Conservation (phyloP, 2,888 invertebrate genomes). For the Meiosimyza platycephala region DNA sequence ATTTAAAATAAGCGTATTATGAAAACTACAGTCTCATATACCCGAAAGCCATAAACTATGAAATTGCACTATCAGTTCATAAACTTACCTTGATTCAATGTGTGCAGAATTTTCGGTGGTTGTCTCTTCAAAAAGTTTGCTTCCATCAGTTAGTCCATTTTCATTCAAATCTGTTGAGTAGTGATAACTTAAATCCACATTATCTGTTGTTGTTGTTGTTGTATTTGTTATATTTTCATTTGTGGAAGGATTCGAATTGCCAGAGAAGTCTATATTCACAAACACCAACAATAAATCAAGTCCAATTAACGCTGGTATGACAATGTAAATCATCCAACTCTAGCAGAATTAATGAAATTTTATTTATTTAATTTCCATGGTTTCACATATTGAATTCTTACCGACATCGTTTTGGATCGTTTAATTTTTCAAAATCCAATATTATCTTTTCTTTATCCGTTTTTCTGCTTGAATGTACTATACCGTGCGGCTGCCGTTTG, state of each 20-base stretch:
- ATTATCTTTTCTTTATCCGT: conserved; percentile 1
- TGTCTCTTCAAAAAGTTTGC: neutral
- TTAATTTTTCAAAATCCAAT: conserved; percentile 48
- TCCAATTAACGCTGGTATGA: conserved; percentile 46
- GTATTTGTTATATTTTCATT: too few relatives aligned
- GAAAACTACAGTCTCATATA: too few relatives aligned
- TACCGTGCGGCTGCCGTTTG: conserved; percentile 12
- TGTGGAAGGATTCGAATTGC: neutral
- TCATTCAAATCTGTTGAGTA: too few relatives aligned
- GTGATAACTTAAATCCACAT: too few relatives aligned
- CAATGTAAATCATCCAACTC: conserved; percentile 57
- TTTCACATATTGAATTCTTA: conserved; percentile 35
- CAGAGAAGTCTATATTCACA: conserved; percentile 55
- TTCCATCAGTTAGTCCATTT: too few relatives aligned
- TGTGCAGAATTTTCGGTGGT: neutral
- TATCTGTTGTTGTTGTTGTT: too few relatives aligned
- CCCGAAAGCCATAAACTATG: too few relatives aligned
- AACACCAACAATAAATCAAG: conserved; percentile 56
- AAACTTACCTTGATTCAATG: neutral
- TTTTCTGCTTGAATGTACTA: neutral
- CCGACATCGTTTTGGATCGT: conserved; percentile 51
- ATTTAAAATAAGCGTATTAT: too few relatives aligned
- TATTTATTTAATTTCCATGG: neutral
- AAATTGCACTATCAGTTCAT: too few relatives aligned
- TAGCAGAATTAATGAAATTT: conserved; percentile 22